A percentile compares a stretch with the other conserved stretches of the same genome.
Evolutionary conservation across 2,113 vertebrate genomes (phyloP).

Genomic region (Ciconia boyciana): DNA sequence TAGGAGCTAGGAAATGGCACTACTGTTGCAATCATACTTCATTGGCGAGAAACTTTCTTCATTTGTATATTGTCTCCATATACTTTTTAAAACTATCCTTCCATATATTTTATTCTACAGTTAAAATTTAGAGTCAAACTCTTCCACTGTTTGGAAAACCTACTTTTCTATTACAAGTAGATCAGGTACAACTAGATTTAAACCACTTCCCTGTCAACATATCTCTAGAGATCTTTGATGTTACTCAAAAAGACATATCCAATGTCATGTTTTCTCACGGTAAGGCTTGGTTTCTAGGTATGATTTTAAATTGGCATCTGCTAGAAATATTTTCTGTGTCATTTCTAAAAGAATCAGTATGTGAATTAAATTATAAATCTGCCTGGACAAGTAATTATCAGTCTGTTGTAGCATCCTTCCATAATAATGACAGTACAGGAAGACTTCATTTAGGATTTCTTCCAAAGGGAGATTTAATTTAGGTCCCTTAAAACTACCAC

Average conservation of each 20-base stretch:
- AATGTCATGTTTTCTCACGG: neutral
- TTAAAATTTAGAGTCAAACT: neutral
- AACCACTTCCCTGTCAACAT: neutral
- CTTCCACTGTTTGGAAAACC: neutral
- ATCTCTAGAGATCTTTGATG: neutral
- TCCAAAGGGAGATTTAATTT: neutral
- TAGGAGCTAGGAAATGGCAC: neutral
- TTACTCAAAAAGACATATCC: neutral
- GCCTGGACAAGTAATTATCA: neutral
- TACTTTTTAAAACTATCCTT: neutral
- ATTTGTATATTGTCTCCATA: neutral
- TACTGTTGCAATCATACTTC: neutral
- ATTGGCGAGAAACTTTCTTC: neutral
- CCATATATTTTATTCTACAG: neutral
- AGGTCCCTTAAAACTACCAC: neutral
- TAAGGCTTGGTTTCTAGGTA: neutral
- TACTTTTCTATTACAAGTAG: neutral
- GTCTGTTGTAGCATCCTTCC: neutral
- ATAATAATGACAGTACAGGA: neutral
- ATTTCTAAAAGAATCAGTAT: neutral
- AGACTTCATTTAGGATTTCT: neutral
- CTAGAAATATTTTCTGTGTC: neutral
- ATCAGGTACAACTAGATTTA: neutral
- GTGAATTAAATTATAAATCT: neutral
- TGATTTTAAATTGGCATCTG: neutral